Evolutionary conservation across 1,140 invertebrate genomes (phyloP), one percentile per base, ranked within the genome.

Genomic region (Asbolus verrucosus): DNA sequence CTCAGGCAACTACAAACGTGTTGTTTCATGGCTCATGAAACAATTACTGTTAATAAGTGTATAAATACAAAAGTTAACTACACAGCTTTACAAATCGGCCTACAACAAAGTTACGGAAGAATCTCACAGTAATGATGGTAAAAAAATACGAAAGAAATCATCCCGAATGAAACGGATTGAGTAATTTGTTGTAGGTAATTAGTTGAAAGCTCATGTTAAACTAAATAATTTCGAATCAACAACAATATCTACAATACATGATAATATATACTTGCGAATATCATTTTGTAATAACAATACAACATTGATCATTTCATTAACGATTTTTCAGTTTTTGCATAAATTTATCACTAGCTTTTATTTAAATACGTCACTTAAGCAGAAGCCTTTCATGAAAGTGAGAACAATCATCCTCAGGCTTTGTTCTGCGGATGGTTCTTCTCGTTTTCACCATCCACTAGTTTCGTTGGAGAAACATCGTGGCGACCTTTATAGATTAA

Each of bases 191-290:
- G 46, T 54, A 54, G 46, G 46, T 54, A 54, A 54, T 54, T 54
- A 11, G 46, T 54, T n/a, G 46, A 54, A 54, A 54, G 46, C 46
- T 54, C 21, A 54, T 54, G 46, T 54, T 11, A 11, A 54, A 54
- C 46, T 54, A 14, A 54, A 76, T 70, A 76, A 71, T 70, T 65
- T 74, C 71, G 74, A 78, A 77, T 80, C 70, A 81, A 78, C 78
- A 81, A 81, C 79, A 81, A 80, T 80, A 80, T 80, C 80, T 80
- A 81, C 77, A 80, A 71, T 78, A 80, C 74, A 78, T 70, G 76
- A 69, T 75, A 77, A 71, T 74, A 73, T 77, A 78, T 80, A 78
- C 70, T 31, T 79, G 78, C 73, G 76, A 79, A 77, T 80, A 78
- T 80, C 75, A 76, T 76, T 73, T 78, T 71, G 71, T 75, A 74